Conservation (phyloP, 64 coral and sea anemone species). For the Montipora sp. region DNA sequence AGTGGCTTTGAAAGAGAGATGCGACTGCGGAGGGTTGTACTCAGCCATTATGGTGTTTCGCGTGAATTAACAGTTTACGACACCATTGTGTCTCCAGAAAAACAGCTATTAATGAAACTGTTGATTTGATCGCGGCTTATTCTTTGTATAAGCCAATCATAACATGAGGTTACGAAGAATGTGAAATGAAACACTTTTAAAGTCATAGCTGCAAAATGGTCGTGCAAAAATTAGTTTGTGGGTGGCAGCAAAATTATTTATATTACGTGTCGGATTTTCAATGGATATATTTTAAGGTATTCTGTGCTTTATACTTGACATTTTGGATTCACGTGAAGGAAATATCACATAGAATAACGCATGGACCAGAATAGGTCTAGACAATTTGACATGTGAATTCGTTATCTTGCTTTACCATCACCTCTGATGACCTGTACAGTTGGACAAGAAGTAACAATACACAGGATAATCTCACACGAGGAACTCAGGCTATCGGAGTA, state of each 20-base stretch:
- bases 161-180: background rate
- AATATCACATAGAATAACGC: background rate
- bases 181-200: constrained; percentile 3
- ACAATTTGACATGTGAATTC: constrained; percentile 40
- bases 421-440: constrained; percentile 12
- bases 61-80: background rate
- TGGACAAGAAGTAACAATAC: background rate
- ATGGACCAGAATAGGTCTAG: constrained; percentile 7
- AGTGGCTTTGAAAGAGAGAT: constrained; percentile 85
- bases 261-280: background rate
- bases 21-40: constrained; percentile 15
- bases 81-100: constrained; percentile 57
- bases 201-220: background rate
- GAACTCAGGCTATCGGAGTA: background rate
- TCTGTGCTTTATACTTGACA: background rate
- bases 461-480: background rate
- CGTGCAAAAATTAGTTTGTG: background rate
- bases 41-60: constrained; percentile 16
- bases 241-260: background rate
- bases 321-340: background rate
- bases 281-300: background rate
- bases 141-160: constrained; percentile 75
- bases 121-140: constrained; percentile 83
- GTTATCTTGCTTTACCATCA: constrained; percentile 28
- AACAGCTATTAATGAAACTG: constrained; percentile 87